Base-by-base conservation (phyloP, 2,888 invertebrate genomes). In the Plebejus anna region DNA sequence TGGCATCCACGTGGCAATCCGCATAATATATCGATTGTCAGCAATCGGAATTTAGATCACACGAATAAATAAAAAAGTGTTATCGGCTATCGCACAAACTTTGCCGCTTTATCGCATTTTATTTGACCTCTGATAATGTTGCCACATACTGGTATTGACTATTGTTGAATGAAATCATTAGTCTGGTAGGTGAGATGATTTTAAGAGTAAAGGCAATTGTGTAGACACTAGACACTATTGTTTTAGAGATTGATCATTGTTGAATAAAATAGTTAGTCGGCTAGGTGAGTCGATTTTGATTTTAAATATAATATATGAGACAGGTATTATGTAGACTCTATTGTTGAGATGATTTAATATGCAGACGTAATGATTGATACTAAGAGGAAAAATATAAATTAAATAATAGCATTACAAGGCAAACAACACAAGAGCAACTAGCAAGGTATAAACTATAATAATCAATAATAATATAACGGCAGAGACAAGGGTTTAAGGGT, bases 1-100 rank as follows among this genome's bases (percentile, higher is more conserved):
- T 92, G 92, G 89, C 83, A 79, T 83, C 87, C 91, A 90, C 91
- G 91, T 90, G 92, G 88, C 90, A 88, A 88, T 82, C 81, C 71
- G 70, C 36, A 57, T 70, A 76, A 70, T 70, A 82, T 83, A 84
- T 79, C 85, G 84, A 87, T 87, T 85, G 83, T 83, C 87, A 85
- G 87, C 86, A 85, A 87, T 85, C 84, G 83, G 81, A 81, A 85
- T 84, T 87, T 85, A 85, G 84, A 85, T 85, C 84, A 78, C 79
- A 83, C 83, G 83, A 83, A 59, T 47, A 71, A 55, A 71, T 42
- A 73, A 72, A 75, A 76, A 61, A 76, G 78, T 81, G 79, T 80
- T 81, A 77, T 80, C 76, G 55, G 79, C 80, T 81, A 77, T 80
- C 76, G 55, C 71, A 38, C 78, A 77, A 80, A 79, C 71, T 76